These are phyloP conservation scores for Nomada fabriciana DNA, from an alignment of 2,888 invertebrate genomes.

Conservation along the genomic window DNA sequence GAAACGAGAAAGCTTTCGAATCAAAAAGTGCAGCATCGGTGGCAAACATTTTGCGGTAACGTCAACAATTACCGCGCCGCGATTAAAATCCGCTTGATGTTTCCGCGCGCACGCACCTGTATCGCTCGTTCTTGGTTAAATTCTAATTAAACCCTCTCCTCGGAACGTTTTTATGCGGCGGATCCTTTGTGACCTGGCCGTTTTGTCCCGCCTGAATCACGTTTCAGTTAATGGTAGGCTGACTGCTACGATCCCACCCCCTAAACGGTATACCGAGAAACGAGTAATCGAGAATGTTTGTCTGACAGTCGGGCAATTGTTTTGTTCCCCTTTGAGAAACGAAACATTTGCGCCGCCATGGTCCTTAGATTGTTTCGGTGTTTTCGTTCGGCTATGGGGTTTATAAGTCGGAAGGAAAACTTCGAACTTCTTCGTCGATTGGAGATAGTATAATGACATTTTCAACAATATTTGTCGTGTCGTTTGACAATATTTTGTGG, in stretches of 20 bases:
- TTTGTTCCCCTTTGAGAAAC: neutral
- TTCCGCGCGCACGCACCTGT: neutral
- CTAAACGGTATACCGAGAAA: neutral
- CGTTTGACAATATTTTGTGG: too few species aligned
- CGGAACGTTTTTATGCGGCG: slow-evolving; percentile 23
- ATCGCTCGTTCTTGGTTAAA: slow-evolving; percentile 30
- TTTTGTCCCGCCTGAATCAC: slow-evolving; percentile 21
- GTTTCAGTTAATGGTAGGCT: slow-evolving; percentile 31
- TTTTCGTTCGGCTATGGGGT: neutral
- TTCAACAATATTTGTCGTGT: too few species aligned
- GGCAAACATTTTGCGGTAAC: slow-evolving; percentile 40
- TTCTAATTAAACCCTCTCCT: slow-evolving; percentile 45
- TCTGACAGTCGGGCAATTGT: slow-evolving; percentile 14
- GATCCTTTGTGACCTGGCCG: slow-evolving; percentile 35
- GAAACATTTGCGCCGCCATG: neutral
- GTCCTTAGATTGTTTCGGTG: neutral
- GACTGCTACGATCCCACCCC: neutral
- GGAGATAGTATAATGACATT: neutral
- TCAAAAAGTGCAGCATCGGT: slow-evolving; percentile 29
- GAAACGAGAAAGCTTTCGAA: slow-evolving; percentile 8
- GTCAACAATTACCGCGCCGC: slow-evolving; percentile 36
- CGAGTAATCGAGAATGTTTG: slow-evolving; percentile 32
- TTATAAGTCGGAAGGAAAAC: neutral
- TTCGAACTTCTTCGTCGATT: neutral
- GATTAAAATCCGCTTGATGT: slow-evolving; percentile 36